These are phyloP conservation scores for Bos indicus DNA, from an alignment of 2,113 vertebrate genomes.

Conservation along the genomic window DNA sequence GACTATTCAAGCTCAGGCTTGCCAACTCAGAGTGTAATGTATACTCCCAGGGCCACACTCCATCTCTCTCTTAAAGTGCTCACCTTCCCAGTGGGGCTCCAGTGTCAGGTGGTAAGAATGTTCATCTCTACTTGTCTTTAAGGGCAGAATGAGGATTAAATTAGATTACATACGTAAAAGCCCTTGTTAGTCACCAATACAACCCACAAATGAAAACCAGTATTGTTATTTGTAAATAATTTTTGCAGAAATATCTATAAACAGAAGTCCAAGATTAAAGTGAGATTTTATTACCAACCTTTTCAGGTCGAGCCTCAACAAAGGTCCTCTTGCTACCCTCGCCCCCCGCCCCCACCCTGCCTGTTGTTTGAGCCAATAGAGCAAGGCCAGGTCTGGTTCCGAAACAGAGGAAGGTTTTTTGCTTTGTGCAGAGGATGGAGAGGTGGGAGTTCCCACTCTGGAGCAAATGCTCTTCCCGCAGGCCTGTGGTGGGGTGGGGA, in stretches of 20 bases:
- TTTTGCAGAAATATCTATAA: neutral
- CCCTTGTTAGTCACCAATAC: neutral
- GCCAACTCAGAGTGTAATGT: neutral
- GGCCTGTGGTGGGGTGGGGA: neutral
- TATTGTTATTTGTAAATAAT: neutral
- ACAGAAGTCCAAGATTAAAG: neutral
- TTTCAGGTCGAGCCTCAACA: neutral
- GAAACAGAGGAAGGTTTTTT: neutral
- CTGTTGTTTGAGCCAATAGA: neutral
- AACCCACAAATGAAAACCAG: neutral
- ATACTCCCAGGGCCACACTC: neutral
- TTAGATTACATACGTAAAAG: neutral
- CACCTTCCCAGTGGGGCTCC: neutral
- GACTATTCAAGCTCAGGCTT: neutral
- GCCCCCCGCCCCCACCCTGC: fast-evolving
- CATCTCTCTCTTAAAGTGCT: neutral
- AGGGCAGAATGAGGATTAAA: neutral
- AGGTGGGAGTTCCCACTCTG: neutral
- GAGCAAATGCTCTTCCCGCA: neutral
- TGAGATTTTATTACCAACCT: neutral
- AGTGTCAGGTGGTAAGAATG: neutral
- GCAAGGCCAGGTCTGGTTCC: neutral
- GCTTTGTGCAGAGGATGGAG: neutral
- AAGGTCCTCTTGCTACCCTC: no score
- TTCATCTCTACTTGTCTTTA: neutral